Conservation (phyloP, 2,797 vertebrate species). For the Catamblyrhynchus diadema region DNA sequence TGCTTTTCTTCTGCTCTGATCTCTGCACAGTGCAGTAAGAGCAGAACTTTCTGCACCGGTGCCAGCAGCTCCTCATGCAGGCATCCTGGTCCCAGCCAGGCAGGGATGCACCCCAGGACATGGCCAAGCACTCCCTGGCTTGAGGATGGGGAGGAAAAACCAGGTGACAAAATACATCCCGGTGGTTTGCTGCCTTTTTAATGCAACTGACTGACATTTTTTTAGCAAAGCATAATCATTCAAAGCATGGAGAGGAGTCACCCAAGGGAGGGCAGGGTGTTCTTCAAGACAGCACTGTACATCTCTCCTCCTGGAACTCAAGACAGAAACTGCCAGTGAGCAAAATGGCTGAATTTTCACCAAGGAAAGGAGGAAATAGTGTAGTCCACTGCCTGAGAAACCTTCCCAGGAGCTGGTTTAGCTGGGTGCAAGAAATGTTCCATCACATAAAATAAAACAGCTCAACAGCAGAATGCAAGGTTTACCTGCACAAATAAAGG, state of each 20-base stretch:
- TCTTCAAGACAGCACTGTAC: neutral
- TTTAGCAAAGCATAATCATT: neutral
- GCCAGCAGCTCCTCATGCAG: neutral
- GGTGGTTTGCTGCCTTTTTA: neutral
- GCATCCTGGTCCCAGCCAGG: neutral
- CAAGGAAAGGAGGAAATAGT: neutral
- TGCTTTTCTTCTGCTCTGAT: neutral
- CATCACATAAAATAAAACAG: neutral
- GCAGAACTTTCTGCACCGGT: neutral
- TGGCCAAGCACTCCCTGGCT: neutral
- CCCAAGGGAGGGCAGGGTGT: neutral
- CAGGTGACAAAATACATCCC: neutral
- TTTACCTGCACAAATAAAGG: neutral
- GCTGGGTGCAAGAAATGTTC: neutral
- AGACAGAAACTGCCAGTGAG: neutral
- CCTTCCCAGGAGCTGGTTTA: neutral
- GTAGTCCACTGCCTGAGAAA: neutral
- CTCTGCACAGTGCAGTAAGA: neutral
- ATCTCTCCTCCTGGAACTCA: fast-evolving
- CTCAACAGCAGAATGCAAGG: neutral
- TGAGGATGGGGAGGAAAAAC: neutral
- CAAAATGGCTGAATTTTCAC: neutral
- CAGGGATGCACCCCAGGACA: neutral
- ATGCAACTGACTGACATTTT: neutral
- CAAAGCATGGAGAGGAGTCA: neutral